A percentile compares a stretch with the other conserved stretches of the same genome.
Conservation (phyloP, 2,113 vertebrate genomes). For the Paramormyrops kingsleyae region DNA sequence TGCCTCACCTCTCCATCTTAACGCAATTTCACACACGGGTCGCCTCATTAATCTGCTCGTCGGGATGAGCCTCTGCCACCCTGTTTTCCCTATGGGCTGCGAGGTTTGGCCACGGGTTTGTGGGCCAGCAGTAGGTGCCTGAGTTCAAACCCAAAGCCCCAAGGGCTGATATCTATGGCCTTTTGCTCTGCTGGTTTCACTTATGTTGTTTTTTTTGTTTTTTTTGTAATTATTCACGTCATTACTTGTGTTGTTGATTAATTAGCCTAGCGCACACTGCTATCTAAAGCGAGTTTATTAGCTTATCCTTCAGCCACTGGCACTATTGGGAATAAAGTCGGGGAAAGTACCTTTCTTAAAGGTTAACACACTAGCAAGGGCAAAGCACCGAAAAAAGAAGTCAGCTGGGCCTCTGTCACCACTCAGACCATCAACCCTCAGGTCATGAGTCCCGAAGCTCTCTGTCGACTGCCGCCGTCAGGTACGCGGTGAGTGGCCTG, state of each 20-base stretch:
- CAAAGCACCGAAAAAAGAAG: neutral
- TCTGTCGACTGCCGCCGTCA: neutral
- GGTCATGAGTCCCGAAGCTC: neutral
- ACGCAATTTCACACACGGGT: slow-evolving; percentile 16
- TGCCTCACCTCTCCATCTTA: slow-evolving; percentile 4
- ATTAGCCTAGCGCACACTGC: neutral
- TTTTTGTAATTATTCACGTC: neutral
- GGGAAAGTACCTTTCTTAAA: slow-evolving; percentile 1
- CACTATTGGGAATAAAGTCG: neutral
- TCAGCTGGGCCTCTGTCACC: neutral
- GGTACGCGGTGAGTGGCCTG: neutral
- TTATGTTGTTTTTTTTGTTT: neutral
- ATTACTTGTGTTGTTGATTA: slow-evolving; percentile 10
- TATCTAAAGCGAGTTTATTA: neutral
- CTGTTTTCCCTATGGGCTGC: neutral
- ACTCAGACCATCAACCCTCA: neutral
- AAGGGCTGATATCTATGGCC: neutral
- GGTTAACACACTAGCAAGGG: neutral
- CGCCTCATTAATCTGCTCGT: neutral
- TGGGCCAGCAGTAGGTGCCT: neutral
- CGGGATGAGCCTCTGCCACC: neutral
- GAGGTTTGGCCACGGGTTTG: neutral
- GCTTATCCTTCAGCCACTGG: slow-evolving; percentile 4
- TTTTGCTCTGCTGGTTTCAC: neutral
- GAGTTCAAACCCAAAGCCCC: neutral